Percentiles rank a stretch among this genome's conserved stretches.
Conservation (phyloP, 2,888 invertebrate species). For the Chymomyza procnemis region DNA sequence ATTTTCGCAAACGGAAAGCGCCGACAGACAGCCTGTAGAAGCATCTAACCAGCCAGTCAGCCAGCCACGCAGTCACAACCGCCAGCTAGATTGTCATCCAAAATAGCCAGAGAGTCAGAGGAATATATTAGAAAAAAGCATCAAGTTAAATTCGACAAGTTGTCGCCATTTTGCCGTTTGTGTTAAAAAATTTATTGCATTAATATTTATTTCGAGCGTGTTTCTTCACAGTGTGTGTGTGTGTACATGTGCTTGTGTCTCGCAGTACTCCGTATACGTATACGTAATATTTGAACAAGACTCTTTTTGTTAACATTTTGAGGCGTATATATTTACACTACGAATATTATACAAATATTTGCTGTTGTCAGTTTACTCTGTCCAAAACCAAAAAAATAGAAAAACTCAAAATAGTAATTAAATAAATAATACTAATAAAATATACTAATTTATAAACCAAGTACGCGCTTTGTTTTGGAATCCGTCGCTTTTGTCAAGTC, state of each 20-base stretch:
- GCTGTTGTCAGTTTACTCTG: constrained; percentile 41
- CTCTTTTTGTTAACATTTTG: neutral
- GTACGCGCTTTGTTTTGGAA: constrained; percentile 10
- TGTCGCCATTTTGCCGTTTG: constrained; percentile 49
- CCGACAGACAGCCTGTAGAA: constrained; percentile 8
- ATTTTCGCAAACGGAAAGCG: constrained; percentile 54
- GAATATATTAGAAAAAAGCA: neutral
- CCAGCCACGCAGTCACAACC: constrained; percentile 13
- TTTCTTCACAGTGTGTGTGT: no score
- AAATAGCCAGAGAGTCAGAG: neutral
- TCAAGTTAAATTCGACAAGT: constrained; percentile 32
- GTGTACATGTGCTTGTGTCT: neutral
- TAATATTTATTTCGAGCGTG: constrained; percentile 25
- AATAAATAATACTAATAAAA: no score
- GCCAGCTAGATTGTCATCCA: neutral
- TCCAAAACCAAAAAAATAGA: constrained; percentile 19
- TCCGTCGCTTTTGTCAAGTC: neutral
- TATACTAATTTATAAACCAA: constrained; percentile 6
- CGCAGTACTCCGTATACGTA: neutral
- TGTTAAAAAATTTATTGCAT: constrained; percentile 2
- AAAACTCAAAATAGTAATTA: neutral
- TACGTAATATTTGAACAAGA: constrained; percentile 8
- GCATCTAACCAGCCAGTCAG: constrained; percentile 24
- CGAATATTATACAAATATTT: constrained; percentile 8
- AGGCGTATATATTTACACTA: neutral